phyloP scores from a whole-genome alignment of 1,140 invertebrate species.

The Eupeodes corollae region DNA sequence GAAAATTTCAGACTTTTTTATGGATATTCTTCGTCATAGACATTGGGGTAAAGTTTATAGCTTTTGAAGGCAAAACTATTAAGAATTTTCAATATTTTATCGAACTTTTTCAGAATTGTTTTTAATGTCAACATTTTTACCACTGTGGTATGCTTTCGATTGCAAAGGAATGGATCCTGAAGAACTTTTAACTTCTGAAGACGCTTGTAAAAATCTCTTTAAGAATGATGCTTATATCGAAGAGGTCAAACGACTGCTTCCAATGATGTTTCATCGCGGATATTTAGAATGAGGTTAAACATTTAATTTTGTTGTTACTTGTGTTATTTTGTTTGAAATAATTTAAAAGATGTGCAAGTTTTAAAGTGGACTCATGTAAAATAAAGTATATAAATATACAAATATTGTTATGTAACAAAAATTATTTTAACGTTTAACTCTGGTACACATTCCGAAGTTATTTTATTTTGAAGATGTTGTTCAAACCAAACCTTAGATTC shows the following conservation, averaged over 20 bases:
- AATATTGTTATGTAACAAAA: no score
- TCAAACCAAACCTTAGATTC: no score
- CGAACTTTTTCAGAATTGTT: background rate
- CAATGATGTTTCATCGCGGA: conserved; percentile 1
- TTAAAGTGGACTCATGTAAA: no score
- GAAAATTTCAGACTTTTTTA: background rate
- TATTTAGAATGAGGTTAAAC: background rate
- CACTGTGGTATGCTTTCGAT: background rate
- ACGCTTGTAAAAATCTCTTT: background rate
- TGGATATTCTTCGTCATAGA: background rate
- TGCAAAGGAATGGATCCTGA: background rate
- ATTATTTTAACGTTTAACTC: no score
- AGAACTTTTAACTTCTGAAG: background rate
- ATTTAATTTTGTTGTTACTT: no score
- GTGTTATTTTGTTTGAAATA: no score
- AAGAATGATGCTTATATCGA: background rate
- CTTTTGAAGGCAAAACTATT: background rate
- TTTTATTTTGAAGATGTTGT: no score
- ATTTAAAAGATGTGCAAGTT: no score
- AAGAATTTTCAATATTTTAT: background rate
- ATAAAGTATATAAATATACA: no score
- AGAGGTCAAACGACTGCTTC: background rate
- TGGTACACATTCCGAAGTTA: no score
- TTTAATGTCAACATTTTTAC: background rate
- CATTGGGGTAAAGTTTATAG: background rate